Base-by-base conservation (phyloP, 2,797 vertebrate genomes). In the Falco novaeseelandiae region DNA sequence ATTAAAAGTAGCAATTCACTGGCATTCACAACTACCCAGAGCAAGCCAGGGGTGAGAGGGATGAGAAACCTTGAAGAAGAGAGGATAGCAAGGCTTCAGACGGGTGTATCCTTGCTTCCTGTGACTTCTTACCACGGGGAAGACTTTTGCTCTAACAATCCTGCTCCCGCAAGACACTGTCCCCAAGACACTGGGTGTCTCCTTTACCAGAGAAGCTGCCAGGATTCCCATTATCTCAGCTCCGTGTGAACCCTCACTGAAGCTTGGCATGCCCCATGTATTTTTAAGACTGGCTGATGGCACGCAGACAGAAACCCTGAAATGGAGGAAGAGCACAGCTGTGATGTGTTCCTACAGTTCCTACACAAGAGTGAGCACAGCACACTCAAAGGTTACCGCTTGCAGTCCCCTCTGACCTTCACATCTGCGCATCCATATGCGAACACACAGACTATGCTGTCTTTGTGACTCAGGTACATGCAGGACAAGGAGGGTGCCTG, bases 1-100 rank as follows among this genome's bases (percentile, higher is more conserved):
- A 98, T 98, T 97, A 98, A 98, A 97, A 97, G 73, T 95, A 97
- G 96, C 21, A 94, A 97, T 97, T 91, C 54, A 38, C 74, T 63
- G 92, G 93, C 95, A 97, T 92, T 97, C 83, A 90, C 73, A 95
- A 89, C 66, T 57, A 42, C 21, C 18, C 46, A 0, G 74, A 36
- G 51, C 82, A 70, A 83, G 87, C 25, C 81, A 20, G 83, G 57
- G 34, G 69, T 92, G 83, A 65, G 86, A 79, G 63, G 58, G 55
- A 71, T 17, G 63, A 93, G 44, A 55, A 65, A 63, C 29, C 82
- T 65, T 58, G 89, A 57, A 49, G 62, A 80, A 8, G 34, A 49
- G 19, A 27, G 49, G 12, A 23, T 14, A n/a, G 65, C 8, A 22
- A 9, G 30, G 73, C 48, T 81, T 61, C 59, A 51, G 14, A 4